Percentiles rank a stretch among this genome's conserved stretches.
phyloP scores from a whole-genome alignment of 2,888 invertebrate species.

The Balanococcus diminutus region DNA sequence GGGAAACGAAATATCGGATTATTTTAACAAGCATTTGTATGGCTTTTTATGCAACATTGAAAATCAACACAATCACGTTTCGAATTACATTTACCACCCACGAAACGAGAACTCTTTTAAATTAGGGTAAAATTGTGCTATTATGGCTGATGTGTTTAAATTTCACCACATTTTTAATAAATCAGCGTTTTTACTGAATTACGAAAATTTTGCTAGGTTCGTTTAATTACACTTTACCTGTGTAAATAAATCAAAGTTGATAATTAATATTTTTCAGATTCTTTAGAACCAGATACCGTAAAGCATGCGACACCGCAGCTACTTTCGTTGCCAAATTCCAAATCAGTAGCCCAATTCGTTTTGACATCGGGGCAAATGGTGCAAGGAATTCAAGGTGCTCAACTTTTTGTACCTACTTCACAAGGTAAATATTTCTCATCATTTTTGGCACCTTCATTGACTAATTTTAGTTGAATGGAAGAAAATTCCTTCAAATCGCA shows the following conservation, averaged over 20 bases:
- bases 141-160: too few species aligned
- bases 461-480: too few species aligned
- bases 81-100: not conserved
- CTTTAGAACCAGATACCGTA: constrained; percentile 36
- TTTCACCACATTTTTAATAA: not conserved
- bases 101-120: not conserved
- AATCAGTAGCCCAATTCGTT: constrained; percentile 88
- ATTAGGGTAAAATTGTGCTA: not conserved
- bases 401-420: constrained; percentile 92
- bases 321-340: constrained; percentile 64
- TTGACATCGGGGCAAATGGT: constrained; percentile 89
- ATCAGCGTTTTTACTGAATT: not conserved
- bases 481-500: not conserved
- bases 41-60: not conserved
- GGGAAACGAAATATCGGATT: not conserved
- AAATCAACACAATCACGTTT: not conserved
- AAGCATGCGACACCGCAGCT: constrained; percentile 56
- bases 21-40: not conserved
- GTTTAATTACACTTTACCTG: not conserved
- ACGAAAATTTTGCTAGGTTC: not conserved
- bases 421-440: constrained; percentile 72
- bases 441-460: not conserved
- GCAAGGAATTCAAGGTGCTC: constrained; percentile 91
- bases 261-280: constrained; percentile 31
- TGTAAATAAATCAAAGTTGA: not conserved